Percentiles rank a stretch among this genome's conserved stretches.
Conservation (phyloP, 2,888 invertebrate species). For the Zygaena filipendulae region DNA sequence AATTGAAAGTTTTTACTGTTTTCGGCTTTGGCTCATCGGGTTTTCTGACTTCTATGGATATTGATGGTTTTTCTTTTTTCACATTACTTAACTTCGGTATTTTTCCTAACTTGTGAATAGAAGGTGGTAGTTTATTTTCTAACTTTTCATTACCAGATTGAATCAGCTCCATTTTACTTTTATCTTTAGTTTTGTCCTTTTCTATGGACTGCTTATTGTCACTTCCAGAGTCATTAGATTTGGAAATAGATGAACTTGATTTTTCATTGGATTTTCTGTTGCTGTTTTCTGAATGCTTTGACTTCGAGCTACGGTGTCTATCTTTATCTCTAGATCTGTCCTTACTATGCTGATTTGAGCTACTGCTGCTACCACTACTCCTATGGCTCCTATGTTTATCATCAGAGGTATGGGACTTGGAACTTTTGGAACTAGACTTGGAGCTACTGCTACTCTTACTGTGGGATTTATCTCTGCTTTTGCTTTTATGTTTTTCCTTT, state of each 20-base stretch:
- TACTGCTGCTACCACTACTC: slow-evolving; percentile 26
- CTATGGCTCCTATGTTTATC: slow-evolving; percentile 48
- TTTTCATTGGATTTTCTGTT: slow-evolving; percentile 31
- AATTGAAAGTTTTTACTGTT: slow-evolving; percentile 92
- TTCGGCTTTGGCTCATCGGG: slow-evolving; percentile 80
- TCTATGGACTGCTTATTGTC: slow-evolving; percentile 27
- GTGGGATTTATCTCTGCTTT: slow-evolving; percentile 55
- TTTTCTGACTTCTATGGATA: slow-evolving; percentile 84
- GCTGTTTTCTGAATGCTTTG: slow-evolving; percentile 43
- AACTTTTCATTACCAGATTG: slow-evolving; percentile 69
- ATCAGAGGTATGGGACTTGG: slow-evolving; percentile 45
- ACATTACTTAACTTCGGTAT: slow-evolving; percentile 77
- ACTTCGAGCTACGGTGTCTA: slow-evolving; percentile 40
- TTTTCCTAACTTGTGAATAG: slow-evolving; percentile 79
- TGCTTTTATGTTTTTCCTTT: slow-evolving; percentile 40
- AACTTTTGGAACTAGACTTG: slow-evolving; percentile 40
- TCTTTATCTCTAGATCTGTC: slow-evolving; percentile 38
- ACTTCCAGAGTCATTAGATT: slow-evolving; percentile 38
- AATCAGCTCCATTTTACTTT: slow-evolving; percentile 22
- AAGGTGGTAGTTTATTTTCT: slow-evolving; percentile 73
- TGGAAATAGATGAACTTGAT: slow-evolving; percentile 37
- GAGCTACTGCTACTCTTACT: slow-evolving; percentile 27
- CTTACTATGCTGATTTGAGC: slow-evolving; percentile 30
- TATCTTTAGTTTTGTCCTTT: slow-evolving; percentile 36
- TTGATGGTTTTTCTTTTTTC: slow-evolving; percentile 77